Base-by-base conservation (phyloP, 2,113 vertebrate genomes). In the Choloepus hoffmanni region DNA sequence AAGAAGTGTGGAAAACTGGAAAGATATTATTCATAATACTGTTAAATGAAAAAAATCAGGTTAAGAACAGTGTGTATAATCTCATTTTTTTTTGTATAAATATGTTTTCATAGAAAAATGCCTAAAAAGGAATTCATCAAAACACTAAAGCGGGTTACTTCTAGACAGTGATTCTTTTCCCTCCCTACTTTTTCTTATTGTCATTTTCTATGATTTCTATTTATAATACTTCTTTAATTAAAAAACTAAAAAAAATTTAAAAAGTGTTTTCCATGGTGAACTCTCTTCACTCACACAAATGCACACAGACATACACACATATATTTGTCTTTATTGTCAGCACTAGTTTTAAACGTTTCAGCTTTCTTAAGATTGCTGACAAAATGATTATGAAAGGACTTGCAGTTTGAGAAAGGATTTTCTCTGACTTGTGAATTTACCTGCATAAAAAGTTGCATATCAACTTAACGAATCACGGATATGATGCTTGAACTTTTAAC, bases 171-270 rank as follows among this genome's bases (percentile, higher is more conserved):
- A 33, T 33, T 53, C 92, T 82, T 68, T 82, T 33, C n/a, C 5
- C 55, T 3, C 12, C 14, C 50, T 45, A 11, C 43, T 62, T 90
- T 91, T 85, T 62, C 40, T 89, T 58, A 33, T 70, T 43, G 50
- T 14, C 8, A 81, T 92, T 72, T 79, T 63, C 84, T 76, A 36
- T 26, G 53, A 94, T 90, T 68, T 70, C 68, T 62, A 55, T 73
- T 92, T 77, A 65, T 28, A 96, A 63, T 72, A 30, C n/a, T 58
- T 94, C 11, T 78, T 83, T 89, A 96, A 36, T 84, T 90, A 63
- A 81, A 82, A 45, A 96, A 73, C 45, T 36, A 78, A 84, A 76
- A 53, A 55, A 79, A 24, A 30, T 53, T 88, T 78, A 82, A 45
- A 85, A 58, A 33, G 6, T 74, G 9, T 86, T 90, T 85, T 53